Conservation (phyloP, 2,888 invertebrate species). For the Acanthococcus lagerstroemiae region DNA sequence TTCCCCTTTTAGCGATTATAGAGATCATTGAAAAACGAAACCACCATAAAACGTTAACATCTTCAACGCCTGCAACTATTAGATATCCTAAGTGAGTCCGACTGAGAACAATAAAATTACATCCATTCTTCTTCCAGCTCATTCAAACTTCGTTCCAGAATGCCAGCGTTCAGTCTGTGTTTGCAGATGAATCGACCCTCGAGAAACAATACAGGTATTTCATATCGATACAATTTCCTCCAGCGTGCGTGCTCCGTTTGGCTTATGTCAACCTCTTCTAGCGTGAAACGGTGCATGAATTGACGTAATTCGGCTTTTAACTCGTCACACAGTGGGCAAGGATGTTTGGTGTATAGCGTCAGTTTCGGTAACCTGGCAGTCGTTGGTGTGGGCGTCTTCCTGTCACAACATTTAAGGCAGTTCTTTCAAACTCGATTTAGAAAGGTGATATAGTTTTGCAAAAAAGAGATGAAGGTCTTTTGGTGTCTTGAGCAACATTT, state of each 20-base stretch:
- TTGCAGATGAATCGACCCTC: conserved; percentile 72
- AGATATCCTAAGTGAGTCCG: too few relatives aligned
- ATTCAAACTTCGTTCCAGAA: conserved; percentile 48
- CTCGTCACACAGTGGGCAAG: conserved; percentile 72
- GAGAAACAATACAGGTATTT: conserved; percentile 80
- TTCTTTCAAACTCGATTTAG: not conserved
- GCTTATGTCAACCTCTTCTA: conserved; percentile 68
- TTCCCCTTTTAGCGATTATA: too few relatives aligned
- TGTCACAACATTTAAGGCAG: not conserved
- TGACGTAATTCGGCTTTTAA: conserved; percentile 54
- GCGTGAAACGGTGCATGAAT: conserved; percentile 51
- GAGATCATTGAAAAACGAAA: too few relatives aligned
- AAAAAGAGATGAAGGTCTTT: too few relatives aligned
- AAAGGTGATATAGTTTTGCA: too few relatives aligned
- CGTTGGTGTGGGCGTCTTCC: not conserved
- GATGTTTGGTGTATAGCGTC: conserved; percentile 71
- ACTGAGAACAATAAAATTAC: too few relatives aligned
- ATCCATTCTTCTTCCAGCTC: conserved; percentile 41
- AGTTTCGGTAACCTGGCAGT: conserved; percentile 47
- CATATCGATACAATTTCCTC: conserved; percentile 62
- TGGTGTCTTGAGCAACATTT: too few relatives aligned
- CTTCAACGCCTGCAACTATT: too few relatives aligned
- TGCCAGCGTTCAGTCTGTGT: conserved; percentile 53
- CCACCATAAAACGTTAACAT: too few relatives aligned
- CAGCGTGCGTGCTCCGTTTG: conserved; percentile 60